Percentiles rank a stretch among this genome's conserved stretches.
phyloP scores from a whole-genome alignment of 2,797 vertebrate species.

The Eulemur coronatus region DNA sequence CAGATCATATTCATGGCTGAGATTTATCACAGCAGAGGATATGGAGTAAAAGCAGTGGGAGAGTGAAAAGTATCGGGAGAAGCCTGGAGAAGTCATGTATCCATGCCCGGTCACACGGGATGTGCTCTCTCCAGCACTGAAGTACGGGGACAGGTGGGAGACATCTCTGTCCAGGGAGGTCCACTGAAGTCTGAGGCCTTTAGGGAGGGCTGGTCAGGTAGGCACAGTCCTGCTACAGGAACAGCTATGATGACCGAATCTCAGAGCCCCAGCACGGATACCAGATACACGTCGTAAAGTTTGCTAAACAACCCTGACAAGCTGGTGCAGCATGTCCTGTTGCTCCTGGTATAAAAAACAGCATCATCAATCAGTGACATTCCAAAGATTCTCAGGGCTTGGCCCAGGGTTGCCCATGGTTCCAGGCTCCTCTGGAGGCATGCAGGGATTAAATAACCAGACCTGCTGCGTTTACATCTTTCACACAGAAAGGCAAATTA shows the following conservation, averaged over 20 bases:
- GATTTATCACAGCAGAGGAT: not conserved
- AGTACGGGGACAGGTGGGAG: not conserved
- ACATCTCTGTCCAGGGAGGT: not conserved
- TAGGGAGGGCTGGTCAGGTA: not conserved
- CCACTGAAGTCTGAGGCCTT: not conserved
- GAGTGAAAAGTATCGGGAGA: not conserved
- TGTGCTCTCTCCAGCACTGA: not conserved
- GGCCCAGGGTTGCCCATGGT: not conserved
- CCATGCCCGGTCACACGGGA: not conserved
- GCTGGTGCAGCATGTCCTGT: too few species aligned
- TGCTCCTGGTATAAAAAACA: not conserved
- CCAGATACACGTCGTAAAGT: not conserved
- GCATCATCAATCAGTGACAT: not conserved
- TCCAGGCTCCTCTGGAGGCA: not conserved
- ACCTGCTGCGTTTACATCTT: not conserved
- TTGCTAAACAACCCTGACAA: not conserved
- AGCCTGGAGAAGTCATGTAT: not conserved
- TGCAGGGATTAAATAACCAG: not conserved
- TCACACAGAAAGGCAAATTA: not conserved
- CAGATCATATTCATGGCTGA: not conserved
- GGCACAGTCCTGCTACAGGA: not conserved
- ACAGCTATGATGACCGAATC: not conserved
- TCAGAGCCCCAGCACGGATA: not conserved
- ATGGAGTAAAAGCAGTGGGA: not conserved
- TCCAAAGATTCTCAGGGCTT: not conserved